Evolutionary conservation across 2,888 invertebrate species (phyloP), one percentile per base, ranked within the genome.

Genomic region (Caenorhabditis afra): DNA sequence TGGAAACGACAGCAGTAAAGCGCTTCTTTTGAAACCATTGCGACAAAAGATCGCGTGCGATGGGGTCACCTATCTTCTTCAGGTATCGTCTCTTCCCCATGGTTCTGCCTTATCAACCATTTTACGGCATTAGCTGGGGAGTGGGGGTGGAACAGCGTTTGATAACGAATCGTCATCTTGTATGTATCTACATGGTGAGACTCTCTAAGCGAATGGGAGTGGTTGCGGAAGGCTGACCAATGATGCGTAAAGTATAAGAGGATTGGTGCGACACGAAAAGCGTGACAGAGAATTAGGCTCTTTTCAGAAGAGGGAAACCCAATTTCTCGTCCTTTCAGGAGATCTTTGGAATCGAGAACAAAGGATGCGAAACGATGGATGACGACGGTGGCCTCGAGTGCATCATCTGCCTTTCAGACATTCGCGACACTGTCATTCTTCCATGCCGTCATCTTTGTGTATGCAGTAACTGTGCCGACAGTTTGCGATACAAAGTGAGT

Each of bases 331-430:
- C 16, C 35, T 73, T 79, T 41, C 65, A 86, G 82, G 99, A 99
- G 92, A 97, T 99, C 86, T 99, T 99, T 91, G 99, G 99, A 18
- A 97, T 99, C 88, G 99, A 99, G 92, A 99, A 99, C 91, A 98
- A 99, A 91, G 88, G 87, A 53, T 53, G n/a, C 10, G 58, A 77
- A n/a, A 64, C 7, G 14, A 22, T 29, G 35, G 76, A 66, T 0
- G 96, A 96, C 88, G 96, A 96, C 89, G 95, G 95, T 87, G 96
- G 97, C 1, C 95, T 96, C 0, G 99, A 99, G 91, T 99, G 99
- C 92, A 97, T 99, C 44, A 98, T 99, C 90, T 99, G 99, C 91
- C 97, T 99, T 97, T 96, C 96, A 88, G 98, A 99, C 91, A 81
- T 86, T 18, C 93, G 98, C 3, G 98, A 99, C 91, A 99, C 98